Conservation (phyloP, 2,797 vertebrate species). For the Furcifer pardalis region DNA sequence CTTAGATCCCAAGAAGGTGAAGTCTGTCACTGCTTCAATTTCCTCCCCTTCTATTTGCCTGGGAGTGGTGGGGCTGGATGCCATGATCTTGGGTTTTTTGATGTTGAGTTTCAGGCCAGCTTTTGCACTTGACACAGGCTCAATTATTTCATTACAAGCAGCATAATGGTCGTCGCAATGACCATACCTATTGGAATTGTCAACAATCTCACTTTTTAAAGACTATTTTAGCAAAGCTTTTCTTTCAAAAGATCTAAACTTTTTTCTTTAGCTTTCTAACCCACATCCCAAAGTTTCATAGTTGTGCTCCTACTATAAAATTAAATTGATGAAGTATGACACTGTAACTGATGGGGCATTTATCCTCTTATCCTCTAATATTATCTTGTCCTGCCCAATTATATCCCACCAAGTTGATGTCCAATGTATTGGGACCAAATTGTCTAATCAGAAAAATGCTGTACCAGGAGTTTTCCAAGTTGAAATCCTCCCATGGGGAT, state of each 20-base stretch:
- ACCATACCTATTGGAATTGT: not conserved
- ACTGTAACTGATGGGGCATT: constrained; percentile 40
- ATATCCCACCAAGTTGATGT: constrained; percentile 32
- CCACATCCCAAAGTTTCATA: not conserved
- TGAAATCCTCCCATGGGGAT: constrained; percentile 26
- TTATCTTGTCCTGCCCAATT: constrained; percentile 61
- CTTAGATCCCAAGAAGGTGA: too few relatives aligned
- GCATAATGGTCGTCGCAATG: not conserved
- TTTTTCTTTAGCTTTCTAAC: not conserved
- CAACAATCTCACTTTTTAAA: not conserved
- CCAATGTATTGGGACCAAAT: constrained; percentile 58
- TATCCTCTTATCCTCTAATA: constrained; percentile 47
- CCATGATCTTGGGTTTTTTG: too few relatives aligned
- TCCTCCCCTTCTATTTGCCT: too few relatives aligned
- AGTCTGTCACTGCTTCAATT: too few relatives aligned
- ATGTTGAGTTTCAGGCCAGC: not conserved
- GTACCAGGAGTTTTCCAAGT: constrained; percentile 31
- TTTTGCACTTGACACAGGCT: not conserved
- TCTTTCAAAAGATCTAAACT: not conserved
- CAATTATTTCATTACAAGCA: not conserved
- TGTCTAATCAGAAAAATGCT: constrained; percentile 45
- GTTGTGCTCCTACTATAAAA: constrained; percentile 14
- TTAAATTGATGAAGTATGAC: constrained; percentile 64
- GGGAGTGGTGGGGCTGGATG: too few relatives aligned
- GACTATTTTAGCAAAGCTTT: constrained; percentile 7